Percentiles rank a stretch among this genome's conserved stretches.
Conservation (phyloP, 1,140 invertebrate species). For the Aphelinus certus region DNA sequence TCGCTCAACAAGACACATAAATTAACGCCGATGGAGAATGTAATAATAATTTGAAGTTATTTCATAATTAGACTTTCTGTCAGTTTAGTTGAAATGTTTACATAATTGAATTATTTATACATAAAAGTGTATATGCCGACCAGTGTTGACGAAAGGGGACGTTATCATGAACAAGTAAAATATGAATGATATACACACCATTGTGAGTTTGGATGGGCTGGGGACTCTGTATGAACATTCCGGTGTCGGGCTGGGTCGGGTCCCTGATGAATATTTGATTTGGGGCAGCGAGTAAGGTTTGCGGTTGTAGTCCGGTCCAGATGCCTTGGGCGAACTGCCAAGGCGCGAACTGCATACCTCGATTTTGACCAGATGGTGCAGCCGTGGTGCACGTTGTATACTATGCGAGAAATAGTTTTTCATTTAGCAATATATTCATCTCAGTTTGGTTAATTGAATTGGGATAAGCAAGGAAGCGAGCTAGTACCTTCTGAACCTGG, state of each 20-base stretch:
- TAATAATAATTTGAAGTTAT: not conserved
- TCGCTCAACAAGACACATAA: too few species aligned
- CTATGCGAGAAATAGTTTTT: constrained; percentile 46
- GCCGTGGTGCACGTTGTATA: constrained; percentile 72
- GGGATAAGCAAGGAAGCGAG: not conserved
- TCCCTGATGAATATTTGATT: constrained; percentile 88
- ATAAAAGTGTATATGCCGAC: constrained; percentile 2
- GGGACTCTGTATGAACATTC: constrained; percentile 89
- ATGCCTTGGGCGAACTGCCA: constrained; percentile 75
- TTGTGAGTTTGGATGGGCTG: constrained; percentile 73
- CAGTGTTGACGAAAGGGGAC: too few species aligned
- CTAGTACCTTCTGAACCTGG: constrained; percentile 62
- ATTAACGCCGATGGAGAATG: too few species aligned
- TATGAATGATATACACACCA: constrained; percentile 60
- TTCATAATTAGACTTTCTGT: not conserved
- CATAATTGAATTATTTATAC: too few species aligned
- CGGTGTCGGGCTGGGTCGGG: constrained; percentile 79
- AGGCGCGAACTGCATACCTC: constrained; percentile 69
- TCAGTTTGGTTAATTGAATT: not conserved
- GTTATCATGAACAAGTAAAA: constrained; percentile 1
- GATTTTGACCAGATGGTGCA: constrained; percentile 69
- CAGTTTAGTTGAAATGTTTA: not conserved
- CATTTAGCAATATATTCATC: not conserved
- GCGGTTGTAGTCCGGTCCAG: constrained; percentile 76
- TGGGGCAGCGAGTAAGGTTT: constrained; percentile 71